phyloP scores from a whole-genome alignment of 2,797 vertebrate species.

The Mormyrops boulengeri region DNA sequence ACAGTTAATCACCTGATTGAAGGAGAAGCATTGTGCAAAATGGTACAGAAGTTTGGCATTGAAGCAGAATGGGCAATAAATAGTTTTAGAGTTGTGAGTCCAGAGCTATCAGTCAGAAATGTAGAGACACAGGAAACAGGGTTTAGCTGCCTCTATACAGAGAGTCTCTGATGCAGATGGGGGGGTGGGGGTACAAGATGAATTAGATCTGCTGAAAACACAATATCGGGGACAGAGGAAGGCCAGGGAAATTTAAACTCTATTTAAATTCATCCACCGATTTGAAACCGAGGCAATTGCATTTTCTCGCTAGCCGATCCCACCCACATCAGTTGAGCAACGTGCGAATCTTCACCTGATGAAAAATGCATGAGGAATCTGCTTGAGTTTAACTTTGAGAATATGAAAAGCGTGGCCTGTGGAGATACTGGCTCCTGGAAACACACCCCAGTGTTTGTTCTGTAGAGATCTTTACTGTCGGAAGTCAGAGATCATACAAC shows the following conservation, averaged over 20 bases:
- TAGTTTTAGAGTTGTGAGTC: not conserved
- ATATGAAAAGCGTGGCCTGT: not conserved
- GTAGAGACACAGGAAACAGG: not conserved
- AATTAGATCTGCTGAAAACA: slow-evolving; percentile 5
- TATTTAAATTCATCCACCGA: not conserved
- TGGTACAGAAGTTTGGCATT: not conserved
- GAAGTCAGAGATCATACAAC: not conserved
- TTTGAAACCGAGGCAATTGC: slow-evolving; percentile 5
- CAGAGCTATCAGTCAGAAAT: not conserved
- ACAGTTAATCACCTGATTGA: not conserved
- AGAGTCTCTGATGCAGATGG: not conserved
- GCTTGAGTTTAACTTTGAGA: not conserved
- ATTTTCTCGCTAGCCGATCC: not conserved
- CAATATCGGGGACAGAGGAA: not conserved
- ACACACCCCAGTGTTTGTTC: not conserved
- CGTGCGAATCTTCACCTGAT: slow-evolving; percentile 9
- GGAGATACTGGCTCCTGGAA: not conserved
- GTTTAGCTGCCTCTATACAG: not conserved
- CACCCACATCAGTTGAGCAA: not conserved
- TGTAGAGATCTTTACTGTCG: not conserved
- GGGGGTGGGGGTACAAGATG: not conserved
- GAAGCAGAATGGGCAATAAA: not conserved
- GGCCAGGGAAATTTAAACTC: slow-evolving; percentile 1
- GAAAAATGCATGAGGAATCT: slow-evolving; percentile 6
- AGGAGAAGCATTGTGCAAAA: not conserved